These are phyloP conservation scores for Unio pictorum DNA, from an alignment of 2,888 invertebrate species.

Conservation along the genomic window DNA sequence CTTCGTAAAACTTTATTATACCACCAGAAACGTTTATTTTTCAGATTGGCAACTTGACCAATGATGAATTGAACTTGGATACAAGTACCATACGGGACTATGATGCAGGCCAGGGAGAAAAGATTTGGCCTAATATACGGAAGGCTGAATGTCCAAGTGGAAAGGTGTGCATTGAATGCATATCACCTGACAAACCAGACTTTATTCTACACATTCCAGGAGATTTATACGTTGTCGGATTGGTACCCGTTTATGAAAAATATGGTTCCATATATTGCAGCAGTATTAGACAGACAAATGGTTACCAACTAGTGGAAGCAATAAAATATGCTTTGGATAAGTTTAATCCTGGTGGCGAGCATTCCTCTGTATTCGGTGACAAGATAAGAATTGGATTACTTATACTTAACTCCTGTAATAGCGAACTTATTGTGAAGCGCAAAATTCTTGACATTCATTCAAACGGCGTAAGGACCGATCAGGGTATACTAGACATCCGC, in stretches of 20 bases:
- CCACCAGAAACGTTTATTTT: too few relatives aligned
- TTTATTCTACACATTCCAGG: not conserved
- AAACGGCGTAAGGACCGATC: not conserved
- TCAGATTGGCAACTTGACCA: too few relatives aligned
- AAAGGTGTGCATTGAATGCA: too few relatives aligned
- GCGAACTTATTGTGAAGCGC: not conserved
- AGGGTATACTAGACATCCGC: not conserved
- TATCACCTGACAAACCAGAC: too few relatives aligned
- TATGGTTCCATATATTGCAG: not conserved
- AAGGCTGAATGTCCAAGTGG: too few relatives aligned
- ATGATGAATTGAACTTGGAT: too few relatives aligned
- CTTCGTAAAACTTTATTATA: too few relatives aligned
- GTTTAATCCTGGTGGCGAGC: not conserved
- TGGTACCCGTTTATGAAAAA: not conserved
- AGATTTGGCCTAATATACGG: too few relatives aligned
- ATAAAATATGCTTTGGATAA: not conserved
- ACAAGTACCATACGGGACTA: too few relatives aligned
- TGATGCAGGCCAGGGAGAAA: too few relatives aligned
- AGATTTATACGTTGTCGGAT: not conserved
- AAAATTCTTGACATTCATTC: not conserved
- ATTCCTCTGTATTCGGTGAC: not conserved
- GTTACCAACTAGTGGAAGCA: not conserved
- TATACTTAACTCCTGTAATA: not conserved
- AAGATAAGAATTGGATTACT: not conserved
- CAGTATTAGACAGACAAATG: not conserved